phyloP scores from a whole-genome alignment of 1,140 invertebrate species.

The Cephus cinctus region DNA sequence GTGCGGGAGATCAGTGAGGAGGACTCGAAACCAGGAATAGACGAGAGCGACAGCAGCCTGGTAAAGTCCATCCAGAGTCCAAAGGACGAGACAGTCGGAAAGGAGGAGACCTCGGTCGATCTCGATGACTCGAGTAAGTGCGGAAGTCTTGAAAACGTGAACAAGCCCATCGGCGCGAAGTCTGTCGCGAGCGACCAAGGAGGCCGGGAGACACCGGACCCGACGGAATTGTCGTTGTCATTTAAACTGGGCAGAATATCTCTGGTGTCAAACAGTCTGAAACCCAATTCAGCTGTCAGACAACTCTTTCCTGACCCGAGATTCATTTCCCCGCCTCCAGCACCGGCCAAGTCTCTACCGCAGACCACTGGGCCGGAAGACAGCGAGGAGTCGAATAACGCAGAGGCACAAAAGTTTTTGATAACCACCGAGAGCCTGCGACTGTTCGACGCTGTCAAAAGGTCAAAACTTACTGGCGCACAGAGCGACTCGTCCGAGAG shows the following conservation, averaged over 20 bases:
- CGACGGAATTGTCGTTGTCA: slow-evolving; percentile 58
- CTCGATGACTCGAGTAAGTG: too few species aligned
- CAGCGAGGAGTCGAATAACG: slow-evolving; percentile 36
- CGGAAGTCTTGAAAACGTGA: too few species aligned
- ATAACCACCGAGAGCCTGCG: slow-evolving; percentile 65
- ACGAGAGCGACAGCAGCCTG: slow-evolving; percentile 5
- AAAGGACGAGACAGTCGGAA: too few species aligned
- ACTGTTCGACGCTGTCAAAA: slow-evolving; percentile 66
- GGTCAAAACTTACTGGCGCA: slow-evolving; percentile 53
- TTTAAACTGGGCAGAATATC: slow-evolving; percentile 62
- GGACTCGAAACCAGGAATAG: slow-evolving; percentile 18
- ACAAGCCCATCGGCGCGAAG: too few species aligned
- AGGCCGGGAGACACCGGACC: slow-evolving; percentile 37
- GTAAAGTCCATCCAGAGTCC: too few species aligned
- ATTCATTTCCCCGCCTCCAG: slow-evolving; percentile 61
- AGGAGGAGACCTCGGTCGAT: slow-evolving; percentile 37
- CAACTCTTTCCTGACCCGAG: slow-evolving; percentile 67
- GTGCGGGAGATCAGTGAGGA: slow-evolving; percentile 57
- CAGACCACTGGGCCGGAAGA: slow-evolving; percentile 17
- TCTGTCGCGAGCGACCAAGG: too few species aligned
- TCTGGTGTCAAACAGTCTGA: slow-evolving; percentile 61
- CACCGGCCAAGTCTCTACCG: slow-evolving; percentile 38
- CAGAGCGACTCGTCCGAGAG: slow-evolving; percentile 50
- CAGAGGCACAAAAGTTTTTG: slow-evolving; percentile 55
- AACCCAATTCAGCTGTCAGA: slow-evolving; percentile 72